Conservation (phyloP, 2,797 vertebrate species). For the Hylomyscus alleni region DNA sequence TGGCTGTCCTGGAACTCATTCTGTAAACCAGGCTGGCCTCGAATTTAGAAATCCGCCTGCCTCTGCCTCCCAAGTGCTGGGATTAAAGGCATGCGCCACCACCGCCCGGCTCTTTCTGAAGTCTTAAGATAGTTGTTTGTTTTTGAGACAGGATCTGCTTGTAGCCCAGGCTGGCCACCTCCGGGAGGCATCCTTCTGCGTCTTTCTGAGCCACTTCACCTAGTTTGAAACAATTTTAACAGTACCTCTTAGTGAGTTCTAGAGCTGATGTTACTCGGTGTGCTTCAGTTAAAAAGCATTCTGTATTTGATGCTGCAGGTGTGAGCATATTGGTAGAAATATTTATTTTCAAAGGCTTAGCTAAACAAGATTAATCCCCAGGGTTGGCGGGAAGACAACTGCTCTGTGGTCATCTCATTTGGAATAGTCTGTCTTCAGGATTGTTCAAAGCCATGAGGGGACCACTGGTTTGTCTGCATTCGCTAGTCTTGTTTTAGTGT, state of each 20-base stretch:
- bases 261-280: constrained; percentile 24
- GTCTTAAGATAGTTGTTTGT: constrained; percentile 28
- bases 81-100: no score
- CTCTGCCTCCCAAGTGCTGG: no score
- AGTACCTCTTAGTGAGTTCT: constrained; percentile 35
- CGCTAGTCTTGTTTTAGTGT: background rate
- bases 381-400: constrained; percentile 17
- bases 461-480: constrained; percentile 45
- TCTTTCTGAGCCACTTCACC: background rate
- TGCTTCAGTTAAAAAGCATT: constrained; percentile 33
- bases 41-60: no score
- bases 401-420: background rate
- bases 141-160: background rate
- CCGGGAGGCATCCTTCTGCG: background rate
- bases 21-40: no score
- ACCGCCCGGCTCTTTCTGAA: background rate
- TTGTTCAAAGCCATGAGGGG: background rate
- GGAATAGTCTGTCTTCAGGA: background rate
- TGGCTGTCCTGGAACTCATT: no score
- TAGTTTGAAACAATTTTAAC: constrained; percentile 17
- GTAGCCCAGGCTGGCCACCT: background rate
- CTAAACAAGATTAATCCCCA: background rate
- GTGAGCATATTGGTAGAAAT: background rate
- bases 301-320: background rate
- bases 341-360: constrained; percentile 1